These are phyloP conservation scores for Melanotaenia nigrans DNA, from an alignment of 2,797 vertebrate genomes.

Conservation along the genomic window DNA sequence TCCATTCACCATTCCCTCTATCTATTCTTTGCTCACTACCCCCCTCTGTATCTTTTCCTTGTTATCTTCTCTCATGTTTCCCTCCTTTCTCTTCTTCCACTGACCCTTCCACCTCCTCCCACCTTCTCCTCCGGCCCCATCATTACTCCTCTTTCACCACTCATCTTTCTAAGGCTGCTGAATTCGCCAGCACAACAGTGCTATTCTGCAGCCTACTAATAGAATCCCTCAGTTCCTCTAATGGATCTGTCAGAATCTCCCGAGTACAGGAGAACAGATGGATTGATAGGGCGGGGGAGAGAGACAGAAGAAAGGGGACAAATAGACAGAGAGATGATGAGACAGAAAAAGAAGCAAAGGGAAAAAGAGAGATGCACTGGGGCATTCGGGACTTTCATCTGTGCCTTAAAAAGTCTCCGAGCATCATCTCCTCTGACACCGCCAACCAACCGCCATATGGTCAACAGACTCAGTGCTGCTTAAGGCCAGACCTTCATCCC, in stretches of 20 bases:
- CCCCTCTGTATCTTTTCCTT: slow-evolving; percentile 51
- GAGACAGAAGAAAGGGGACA: slow-evolving; percentile 38
- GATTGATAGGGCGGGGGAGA: slow-evolving; percentile 64
- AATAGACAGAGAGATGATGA: slow-evolving; percentile 37
- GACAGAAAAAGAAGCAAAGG: slow-evolving; percentile 23
- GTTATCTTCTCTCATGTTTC: slow-evolving; percentile 57
- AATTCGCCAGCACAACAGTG: slow-evolving; percentile 69
- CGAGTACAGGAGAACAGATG: slow-evolving; percentile 62
- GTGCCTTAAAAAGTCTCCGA: slow-evolving; percentile 48
- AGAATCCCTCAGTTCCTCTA: slow-evolving; percentile 74
- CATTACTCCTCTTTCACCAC: slow-evolving; percentile 68
- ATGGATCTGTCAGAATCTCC: slow-evolving; percentile 78
- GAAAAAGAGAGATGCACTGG: not conserved
- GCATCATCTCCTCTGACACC: slow-evolving; percentile 45
- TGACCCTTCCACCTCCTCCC: slow-evolving; percentile 63
- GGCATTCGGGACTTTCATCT: slow-evolving; percentile 46
- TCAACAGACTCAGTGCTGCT: slow-evolving; percentile 26
- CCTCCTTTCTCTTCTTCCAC: slow-evolving; percentile 45
- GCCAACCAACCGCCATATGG: slow-evolving; percentile 55
- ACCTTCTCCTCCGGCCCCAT: slow-evolving; percentile 50
- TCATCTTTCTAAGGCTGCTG: slow-evolving; percentile 66
- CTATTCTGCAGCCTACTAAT: slow-evolving; percentile 75
- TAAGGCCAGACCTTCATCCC: slow-evolving; percentile 39
- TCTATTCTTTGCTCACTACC: slow-evolving; percentile 21
- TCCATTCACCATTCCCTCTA: slow-evolving; percentile 29